Conservation (phyloP, 1,140 invertebrate species). For the Tetranychus urticae region DNA sequence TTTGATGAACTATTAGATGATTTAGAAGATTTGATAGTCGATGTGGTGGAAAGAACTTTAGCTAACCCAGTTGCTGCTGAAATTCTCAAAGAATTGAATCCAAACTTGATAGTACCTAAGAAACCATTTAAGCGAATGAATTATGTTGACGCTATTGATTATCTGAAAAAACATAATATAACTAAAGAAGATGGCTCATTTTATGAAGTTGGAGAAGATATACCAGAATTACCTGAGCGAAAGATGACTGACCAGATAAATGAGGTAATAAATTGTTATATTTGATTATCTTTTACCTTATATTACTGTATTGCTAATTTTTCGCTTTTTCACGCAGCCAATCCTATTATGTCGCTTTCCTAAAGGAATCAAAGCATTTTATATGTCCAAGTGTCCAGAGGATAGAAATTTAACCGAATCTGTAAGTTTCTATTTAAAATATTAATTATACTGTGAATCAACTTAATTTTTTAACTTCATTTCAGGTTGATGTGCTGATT, state of each 20-base stretch:
- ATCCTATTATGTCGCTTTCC: slow-evolving; percentile 89
- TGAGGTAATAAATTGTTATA: slow-evolving; percentile 23
- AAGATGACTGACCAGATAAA: slow-evolving; percentile 97
- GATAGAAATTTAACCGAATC: slow-evolving; percentile 74
- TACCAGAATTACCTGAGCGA: slow-evolving; percentile 93
- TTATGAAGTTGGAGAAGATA: slow-evolving; percentile 98
- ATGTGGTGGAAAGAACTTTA: slow-evolving; percentile 76
- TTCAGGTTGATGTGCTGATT: slow-evolving; percentile 61
- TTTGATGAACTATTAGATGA: slow-evolving; percentile 74
- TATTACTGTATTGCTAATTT: neutral
- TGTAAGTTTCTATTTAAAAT: slow-evolving; percentile 26
- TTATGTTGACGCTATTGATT: slow-evolving; percentile 80
- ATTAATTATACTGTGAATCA: neutral
- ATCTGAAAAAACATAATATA: slow-evolving; percentile 71
- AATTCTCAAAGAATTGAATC: slow-evolving; percentile 72
- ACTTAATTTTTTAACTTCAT: neutral
- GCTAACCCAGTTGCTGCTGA: slow-evolving; percentile 46
- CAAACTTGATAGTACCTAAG: slow-evolving; percentile 61
- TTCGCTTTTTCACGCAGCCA: slow-evolving; percentile 25
- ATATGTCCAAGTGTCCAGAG: slow-evolving; percentile 75
- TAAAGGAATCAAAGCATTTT: slow-evolving; percentile 88
- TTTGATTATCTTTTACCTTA: neutral
- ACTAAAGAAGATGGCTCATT: slow-evolving; percentile 89
- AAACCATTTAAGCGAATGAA: slow-evolving; percentile 82
- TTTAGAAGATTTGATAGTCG: slow-evolving; percentile 82